Evolutionary conservation across 2,888 invertebrate genomes (phyloP).

Genomic region (Punctoribates punctum): DNA sequence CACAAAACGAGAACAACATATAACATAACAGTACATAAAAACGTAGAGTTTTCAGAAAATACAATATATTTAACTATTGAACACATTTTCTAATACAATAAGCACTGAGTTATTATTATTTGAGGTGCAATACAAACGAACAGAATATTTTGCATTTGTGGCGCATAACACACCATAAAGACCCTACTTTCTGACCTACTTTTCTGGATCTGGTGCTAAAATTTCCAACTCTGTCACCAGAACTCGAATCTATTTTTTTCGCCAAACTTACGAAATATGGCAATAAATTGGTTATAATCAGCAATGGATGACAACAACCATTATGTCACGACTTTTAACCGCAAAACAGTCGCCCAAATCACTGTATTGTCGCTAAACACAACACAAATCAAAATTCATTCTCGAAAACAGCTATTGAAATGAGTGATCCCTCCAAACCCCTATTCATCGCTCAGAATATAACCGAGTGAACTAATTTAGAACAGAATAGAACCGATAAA

Average conservation of each 20-base stretch:
- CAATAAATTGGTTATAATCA: conserved; percentile 33
- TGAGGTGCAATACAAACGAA: conserved; percentile 27
- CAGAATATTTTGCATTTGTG: conserved; percentile 9
- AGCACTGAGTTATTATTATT: conserved; percentile 32
- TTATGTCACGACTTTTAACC: conserved; percentile 13
- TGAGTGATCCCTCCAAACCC: neutral
- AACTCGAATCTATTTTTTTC: neutral
- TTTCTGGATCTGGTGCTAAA: conserved; percentile 22
- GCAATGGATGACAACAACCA: conserved; percentile 5
- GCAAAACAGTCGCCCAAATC: neutral
- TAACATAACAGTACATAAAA: conserved; percentile 26
- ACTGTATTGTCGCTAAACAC: neutral
- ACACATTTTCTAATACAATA: conserved; percentile 24
- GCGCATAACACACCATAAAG: conserved; percentile 24
- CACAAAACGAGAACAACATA: too few relatives aligned
- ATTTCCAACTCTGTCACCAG: neutral
- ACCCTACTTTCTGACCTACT: conserved; percentile 26
- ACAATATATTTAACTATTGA: neutral
- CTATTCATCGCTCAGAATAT: neutral
- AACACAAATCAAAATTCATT: conserved; percentile 10
- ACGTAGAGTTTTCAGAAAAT: neutral
- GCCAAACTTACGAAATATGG: neutral
- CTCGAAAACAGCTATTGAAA: neutral
- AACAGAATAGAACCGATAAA: too few relatives aligned
- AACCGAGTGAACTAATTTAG: too few relatives aligned